Base-by-base conservation (phyloP, 2,113 vertebrate genomes). In the Butorides virescens region DNA sequence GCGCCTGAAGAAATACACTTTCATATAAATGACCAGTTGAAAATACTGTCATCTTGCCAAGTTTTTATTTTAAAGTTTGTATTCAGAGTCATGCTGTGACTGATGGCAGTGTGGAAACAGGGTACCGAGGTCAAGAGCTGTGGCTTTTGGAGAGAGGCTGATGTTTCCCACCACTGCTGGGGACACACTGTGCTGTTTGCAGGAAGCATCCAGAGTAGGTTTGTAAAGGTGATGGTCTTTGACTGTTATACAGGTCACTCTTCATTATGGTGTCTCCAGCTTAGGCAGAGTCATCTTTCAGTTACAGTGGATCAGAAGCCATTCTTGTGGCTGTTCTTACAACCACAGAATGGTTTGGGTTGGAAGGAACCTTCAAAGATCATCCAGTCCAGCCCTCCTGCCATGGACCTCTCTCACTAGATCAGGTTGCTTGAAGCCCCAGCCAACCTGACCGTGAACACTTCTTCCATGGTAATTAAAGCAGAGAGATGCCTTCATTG, bases 321-420 rank as follows among this genome's bases (percentile, higher is more conserved):
- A 8, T 68, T 93, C 74, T 36, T 44, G 14, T 65, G 70, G 42
- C 34, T 55, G 18, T 88, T 79, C 14, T 62, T 62, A 8, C 3
- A 26, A 2, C 11, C 44, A n/a, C 39, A 25, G 76, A 37, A 36
- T 29, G 61, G 34, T 61, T 74, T 86, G 55, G 23, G 9, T 44
- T 47, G 62, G 56, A 66, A 89, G 39, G 55, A 26, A 25, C 61
- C 15, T 56, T 61, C 52, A 15, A 4, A 71, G 75, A 11, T 42
- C 20, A 7, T 16, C 50, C 11, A 16, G 12, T 30, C 50, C 46
- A 34, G 1, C 2, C 6, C 6, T 9, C 3, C 9, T 19, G n/a
- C 52, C 2, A 0, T 15, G 12, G 39, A 14, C 37, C 5, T 15
- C 27, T 68, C 26, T 22, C n/a, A 14, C 10, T 19, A 5, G 8